These are phyloP conservation scores for Acanthisitta chloris DNA, from an alignment of 2,113 vertebrate species.

Conservation along the genomic window DNA sequence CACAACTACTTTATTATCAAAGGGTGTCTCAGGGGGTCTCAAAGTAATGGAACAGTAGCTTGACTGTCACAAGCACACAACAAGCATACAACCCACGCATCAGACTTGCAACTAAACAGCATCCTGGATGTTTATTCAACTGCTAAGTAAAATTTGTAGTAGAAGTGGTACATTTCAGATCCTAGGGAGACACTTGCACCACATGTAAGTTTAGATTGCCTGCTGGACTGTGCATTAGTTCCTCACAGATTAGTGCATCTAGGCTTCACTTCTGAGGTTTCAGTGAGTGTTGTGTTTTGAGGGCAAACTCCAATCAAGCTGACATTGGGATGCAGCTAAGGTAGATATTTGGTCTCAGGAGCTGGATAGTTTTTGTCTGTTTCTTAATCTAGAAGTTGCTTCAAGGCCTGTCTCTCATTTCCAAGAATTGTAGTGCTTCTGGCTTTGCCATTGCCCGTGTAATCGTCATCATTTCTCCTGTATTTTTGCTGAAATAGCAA, in stretches of 20 bases:
- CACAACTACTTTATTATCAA: neutral
- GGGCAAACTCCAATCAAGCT: neutral
- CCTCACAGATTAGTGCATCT: neutral
- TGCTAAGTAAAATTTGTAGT: neutral
- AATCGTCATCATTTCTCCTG: neutral
- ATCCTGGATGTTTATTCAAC: neutral
- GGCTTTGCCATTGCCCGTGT: neutral
- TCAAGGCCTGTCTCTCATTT: neutral
- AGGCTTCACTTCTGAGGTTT: neutral
- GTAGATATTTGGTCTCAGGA: neutral
- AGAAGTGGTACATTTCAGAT: neutral
- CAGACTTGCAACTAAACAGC: neutral
- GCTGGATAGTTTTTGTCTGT: neutral
- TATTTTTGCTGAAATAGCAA: neutral
- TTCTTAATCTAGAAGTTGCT: neutral
- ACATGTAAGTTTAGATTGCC: neutral
- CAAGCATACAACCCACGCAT: neutral
- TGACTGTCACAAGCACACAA: neutral
- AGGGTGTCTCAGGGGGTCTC: neutral
- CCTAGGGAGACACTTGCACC: neutral
- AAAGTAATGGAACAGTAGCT: neutral
- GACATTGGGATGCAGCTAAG: neutral
- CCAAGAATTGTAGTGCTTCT: neutral
- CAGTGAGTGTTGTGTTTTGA: neutral
- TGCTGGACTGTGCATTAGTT: rapidly evolving